Evolutionary conservation across 2,888 invertebrate genomes (phyloP), one percentile per base, ranked within the genome.

Genomic region (Synergus laeviventris): DNA sequence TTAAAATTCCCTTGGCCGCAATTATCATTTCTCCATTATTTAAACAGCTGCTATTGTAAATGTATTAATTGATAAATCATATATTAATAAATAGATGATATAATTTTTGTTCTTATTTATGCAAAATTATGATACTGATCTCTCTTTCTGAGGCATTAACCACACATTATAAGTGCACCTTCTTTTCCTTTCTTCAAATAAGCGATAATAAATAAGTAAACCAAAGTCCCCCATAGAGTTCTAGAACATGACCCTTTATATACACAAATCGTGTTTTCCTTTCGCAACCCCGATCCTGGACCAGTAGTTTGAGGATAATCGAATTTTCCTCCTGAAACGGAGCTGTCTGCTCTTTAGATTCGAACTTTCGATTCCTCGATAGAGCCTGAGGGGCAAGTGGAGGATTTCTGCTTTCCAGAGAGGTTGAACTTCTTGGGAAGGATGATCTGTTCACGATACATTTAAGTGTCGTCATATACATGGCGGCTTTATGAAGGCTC

Each of bases 371-470:
- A 18, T 66, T 56, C 9, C 66, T 45, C 31, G 16, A 45, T 24
- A 31, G 49, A 70, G 70, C 70, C 70, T 49, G 16, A 49, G 70
- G 70, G 70, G 70, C 36, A 70, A 70, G 16, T 24, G 12, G 64
- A 64, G 39, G 64, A 31, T 70, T 64, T 64, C 64, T 49, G n/a
- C 70, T n/a, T 36, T 70, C 31, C 16, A 31, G 49, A 70, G 49
- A 74, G 61, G 74, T 61, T 60, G 59, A 74, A 60, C 60, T 74
- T 74, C 74, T 74, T 31, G 78, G 76, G 80, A 81, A 78, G 78
- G 84, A 84, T 81, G 84, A 84, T 81, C 79, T 78, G 80, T 78
- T 78, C 79, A 76, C 80, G 82, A 79, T 81, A 81, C 84, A 81
- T 82, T 84, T 83, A 81, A 84, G 81, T 78, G 80, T 80, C 76